Conservation (phyloP, 2,888 invertebrate genomes). For the Sinhomidia bicolor region DNA sequence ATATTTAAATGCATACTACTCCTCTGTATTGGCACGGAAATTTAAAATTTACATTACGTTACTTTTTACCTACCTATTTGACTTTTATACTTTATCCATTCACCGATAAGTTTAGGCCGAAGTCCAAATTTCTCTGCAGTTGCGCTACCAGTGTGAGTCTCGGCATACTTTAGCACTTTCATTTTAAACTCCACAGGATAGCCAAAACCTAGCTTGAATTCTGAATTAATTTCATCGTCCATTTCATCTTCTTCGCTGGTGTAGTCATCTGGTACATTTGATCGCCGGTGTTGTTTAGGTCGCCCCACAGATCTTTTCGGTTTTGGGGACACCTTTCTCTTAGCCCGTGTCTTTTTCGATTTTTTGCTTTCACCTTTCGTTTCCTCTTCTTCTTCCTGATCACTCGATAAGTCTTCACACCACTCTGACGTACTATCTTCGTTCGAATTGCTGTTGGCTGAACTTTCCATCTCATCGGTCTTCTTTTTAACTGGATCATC, state of each 20-base stretch:
- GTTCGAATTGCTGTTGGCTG: too few species aligned
- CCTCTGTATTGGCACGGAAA: too few species aligned
- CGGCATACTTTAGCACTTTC: constrained; percentile 49
- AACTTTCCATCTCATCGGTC: too few species aligned
- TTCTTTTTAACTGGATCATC: too few species aligned
- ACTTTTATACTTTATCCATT: constrained; percentile 20
- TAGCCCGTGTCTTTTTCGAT: too few species aligned
- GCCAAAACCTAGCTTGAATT: not conserved
- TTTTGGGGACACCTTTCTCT: too few species aligned
- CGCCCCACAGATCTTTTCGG: not conserved
- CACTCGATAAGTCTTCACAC: too few species aligned
- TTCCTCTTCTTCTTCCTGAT: too few species aligned
- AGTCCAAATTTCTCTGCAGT: constrained; percentile 48
- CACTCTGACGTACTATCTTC: too few species aligned
- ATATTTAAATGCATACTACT: too few species aligned
- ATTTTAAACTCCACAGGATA: constrained; percentile 42
- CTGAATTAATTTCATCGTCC: not conserved
- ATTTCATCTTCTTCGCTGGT: constrained; percentile 24
- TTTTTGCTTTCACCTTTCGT: too few species aligned
- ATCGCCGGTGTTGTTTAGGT: constrained; percentile 4
- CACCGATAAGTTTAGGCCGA: not conserved
- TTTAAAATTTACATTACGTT: too few species aligned
- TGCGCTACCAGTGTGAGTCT: constrained; percentile 13
- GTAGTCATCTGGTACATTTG: not conserved
- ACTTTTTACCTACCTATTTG: constrained; percentile 47